Evolutionary conservation across 92 coral and sea anemone genomes (phyloP).

Genomic region (Actinostola sp.): DNA sequence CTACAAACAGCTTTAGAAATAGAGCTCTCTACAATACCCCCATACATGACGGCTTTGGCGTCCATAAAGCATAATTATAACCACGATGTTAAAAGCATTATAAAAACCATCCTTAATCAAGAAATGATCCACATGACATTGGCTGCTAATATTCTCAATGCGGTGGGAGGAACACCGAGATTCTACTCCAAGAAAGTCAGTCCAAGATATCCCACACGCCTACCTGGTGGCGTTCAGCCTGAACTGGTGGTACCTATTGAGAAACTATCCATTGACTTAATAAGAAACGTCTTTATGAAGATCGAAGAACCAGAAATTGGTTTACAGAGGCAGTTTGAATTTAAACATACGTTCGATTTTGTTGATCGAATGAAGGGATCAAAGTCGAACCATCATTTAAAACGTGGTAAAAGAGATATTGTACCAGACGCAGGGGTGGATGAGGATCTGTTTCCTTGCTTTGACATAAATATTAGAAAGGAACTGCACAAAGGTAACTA

Average conservation of each 20-base stretch:
- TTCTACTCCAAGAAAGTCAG: conserved; percentile 46
- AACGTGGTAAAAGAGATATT: background rate
- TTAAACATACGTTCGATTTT: conserved; percentile 8
- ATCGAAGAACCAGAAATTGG: conserved; percentile 57
- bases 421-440: conserved; percentile 4
- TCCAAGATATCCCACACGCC: conserved; percentile 67
- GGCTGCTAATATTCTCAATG: conserved; percentile 80
- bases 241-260: conserved; percentile 66
- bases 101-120: conserved; percentile 53
- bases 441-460: background rate
- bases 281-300: conserved; percentile 81
- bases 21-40: conserved; percentile 80
- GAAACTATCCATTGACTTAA: conserved; percentile 63
- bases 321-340: background rate
- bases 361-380: background rate
- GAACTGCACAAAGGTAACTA: background rate
- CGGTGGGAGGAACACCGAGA: conserved; percentile 73
- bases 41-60: conserved; percentile 70
- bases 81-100: conserved; percentile 35
- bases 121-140: conserved; percentile 81
- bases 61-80: conserved; percentile 70
- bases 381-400: background rate
- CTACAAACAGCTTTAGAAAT: conserved; percentile 71
- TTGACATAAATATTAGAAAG: background rate
- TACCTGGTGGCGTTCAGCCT: conserved; percentile 85